Percentiles rank a stretch among this genome's conserved stretches.
These are phyloP conservation scores for Caenorhabditis sp. DNA, from an alignment of 2,888 invertebrate species.

Conservation along the genomic window DNA sequence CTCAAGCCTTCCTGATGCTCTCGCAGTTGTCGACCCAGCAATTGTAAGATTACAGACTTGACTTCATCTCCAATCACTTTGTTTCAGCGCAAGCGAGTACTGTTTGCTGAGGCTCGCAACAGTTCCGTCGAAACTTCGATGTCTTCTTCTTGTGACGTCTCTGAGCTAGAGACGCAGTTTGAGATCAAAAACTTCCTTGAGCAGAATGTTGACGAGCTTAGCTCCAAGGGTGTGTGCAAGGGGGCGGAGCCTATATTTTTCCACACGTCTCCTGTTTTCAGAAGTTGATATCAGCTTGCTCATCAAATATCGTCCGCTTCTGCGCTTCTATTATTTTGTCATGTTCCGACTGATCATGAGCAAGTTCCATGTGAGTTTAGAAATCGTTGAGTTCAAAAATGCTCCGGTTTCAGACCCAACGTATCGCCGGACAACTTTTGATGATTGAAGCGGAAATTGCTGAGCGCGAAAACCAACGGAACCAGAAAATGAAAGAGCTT, in stretches of 20 bases:
- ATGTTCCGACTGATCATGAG: slow-evolving; percentile 72
- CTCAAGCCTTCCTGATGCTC: slow-evolving; percentile 49
- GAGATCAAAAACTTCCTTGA: slow-evolving; percentile 60
- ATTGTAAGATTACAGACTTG: slow-evolving; percentile 21
- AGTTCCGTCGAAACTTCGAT: slow-evolving; percentile 58
- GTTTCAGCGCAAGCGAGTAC: slow-evolving; percentile 56
- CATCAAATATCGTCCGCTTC: slow-evolving; percentile 74
- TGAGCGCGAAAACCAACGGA: slow-evolving; percentile 75
- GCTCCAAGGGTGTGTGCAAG: slow-evolving; percentile 38
- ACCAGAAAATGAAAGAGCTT: slow-evolving; percentile 74
- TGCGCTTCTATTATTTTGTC: slow-evolving; percentile 77
- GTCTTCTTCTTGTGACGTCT: slow-evolving; percentile 55
- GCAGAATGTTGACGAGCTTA: slow-evolving; percentile 55
- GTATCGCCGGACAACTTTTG: slow-evolving; percentile 77
- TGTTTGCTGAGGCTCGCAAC: slow-evolving; percentile 56
- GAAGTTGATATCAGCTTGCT: slow-evolving; percentile 69
- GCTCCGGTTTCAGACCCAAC: slow-evolving; percentile 64
- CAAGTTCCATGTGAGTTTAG: slow-evolving; percentile 60
- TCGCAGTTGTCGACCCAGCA: slow-evolving; percentile 44
- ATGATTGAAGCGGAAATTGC: slow-evolving; percentile 77
- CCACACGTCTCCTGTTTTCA: slow-evolving; percentile 2
- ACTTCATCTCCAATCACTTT: neutral
- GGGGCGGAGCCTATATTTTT: neutral
- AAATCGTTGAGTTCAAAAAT: neutral
- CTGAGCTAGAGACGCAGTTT: slow-evolving; percentile 57